These are phyloP conservation scores for Limosa lapponica DNA, from an alignment of 2,797 vertebrate species.

Conservation along the genomic window DNA sequence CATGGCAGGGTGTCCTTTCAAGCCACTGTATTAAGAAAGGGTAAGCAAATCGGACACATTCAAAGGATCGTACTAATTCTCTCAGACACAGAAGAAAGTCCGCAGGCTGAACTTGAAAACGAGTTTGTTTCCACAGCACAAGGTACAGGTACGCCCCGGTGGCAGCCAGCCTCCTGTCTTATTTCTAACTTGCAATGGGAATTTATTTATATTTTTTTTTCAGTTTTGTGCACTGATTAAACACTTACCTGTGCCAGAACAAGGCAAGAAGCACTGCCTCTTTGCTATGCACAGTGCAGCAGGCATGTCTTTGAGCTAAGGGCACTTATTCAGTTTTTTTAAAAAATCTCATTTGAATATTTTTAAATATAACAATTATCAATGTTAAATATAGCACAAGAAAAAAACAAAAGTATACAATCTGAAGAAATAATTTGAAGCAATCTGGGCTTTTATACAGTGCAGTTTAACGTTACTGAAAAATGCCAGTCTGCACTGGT, in stretches of 20 bases:
- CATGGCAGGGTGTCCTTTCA: fast-evolving
- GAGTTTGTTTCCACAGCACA: fast-evolving
- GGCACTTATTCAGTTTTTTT: neutral
- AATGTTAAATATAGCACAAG: neutral
- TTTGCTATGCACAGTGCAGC: neutral
- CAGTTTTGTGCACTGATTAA: neutral
- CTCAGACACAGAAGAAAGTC: neutral
- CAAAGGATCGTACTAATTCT: neutral
- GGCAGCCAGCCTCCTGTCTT: neutral
- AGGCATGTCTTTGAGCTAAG: neutral
- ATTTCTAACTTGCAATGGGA: neutral
- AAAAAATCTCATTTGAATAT: neutral
- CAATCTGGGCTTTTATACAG: neutral
- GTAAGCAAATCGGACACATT: fast-evolving
- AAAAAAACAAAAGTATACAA: neutral
- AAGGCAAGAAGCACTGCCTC: neutral
- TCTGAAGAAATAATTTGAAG: neutral
- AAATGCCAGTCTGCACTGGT: neutral
- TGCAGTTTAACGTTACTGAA: neutral
- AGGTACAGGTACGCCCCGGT: neutral
- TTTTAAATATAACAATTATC: neutral
- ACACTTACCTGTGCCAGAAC: neutral
- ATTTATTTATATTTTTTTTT: neutral
- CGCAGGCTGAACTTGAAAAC: neutral
- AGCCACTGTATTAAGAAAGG: fast-evolving